Evolutionary conservation across 1,140 invertebrate species (phyloP).

Genomic region (Platyscapa corneri): DNA sequence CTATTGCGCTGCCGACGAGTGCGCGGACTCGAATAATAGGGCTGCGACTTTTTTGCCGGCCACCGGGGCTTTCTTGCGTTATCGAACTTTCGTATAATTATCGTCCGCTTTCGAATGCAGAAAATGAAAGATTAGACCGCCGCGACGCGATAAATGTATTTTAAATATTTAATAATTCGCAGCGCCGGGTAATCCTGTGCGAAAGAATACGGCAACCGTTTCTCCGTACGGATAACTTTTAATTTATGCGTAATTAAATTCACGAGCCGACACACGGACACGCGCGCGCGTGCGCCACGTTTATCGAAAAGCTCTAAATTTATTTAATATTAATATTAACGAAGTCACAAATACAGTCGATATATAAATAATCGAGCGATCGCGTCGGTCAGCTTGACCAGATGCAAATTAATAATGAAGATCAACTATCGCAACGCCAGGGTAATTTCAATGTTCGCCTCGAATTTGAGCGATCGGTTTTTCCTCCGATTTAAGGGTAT

Average conservation of each 20-base stretch:
- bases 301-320: background rate
- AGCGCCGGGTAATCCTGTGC: background rate
- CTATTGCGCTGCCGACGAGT: background rate
- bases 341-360: background rate
- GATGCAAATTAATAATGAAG: background rate
- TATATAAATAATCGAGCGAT: background rate
- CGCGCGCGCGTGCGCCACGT: too few species aligned
- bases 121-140: background rate
- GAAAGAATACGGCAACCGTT: background rate
- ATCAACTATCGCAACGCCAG: background rate
- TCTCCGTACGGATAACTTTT: background rate
- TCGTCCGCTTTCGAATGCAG: background rate
- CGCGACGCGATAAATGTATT: background rate
- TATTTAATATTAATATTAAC: background rate
- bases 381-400: background rate
- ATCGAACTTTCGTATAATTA: background rate
- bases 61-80: background rate
- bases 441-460: background rate
- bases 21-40: background rate
- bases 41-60: background rate
- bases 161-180: background rate
- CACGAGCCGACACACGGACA: background rate
- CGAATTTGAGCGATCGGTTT: background rate
- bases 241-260: constrained; percentile 2
- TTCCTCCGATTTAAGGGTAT: background rate